Evolutionary conservation across 2,113 vertebrate genomes (phyloP).

Genomic region (human): DNA sequence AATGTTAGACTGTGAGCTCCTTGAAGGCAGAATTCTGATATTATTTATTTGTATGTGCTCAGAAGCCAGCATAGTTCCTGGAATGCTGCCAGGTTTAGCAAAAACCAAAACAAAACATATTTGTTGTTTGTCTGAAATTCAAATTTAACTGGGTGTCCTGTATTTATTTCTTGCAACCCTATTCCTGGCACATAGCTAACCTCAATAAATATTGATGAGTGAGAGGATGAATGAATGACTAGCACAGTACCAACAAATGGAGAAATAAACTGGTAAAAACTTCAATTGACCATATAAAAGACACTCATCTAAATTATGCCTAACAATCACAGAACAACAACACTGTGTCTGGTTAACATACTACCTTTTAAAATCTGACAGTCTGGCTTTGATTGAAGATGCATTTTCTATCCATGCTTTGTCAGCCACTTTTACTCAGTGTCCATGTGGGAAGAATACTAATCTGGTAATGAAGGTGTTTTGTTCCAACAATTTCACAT

Average conservation of each 20-base stretch:
- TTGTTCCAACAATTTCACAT: not conserved
- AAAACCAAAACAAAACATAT: not conserved
- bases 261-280: not conserved
- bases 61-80: not conserved
- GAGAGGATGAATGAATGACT: not conserved
- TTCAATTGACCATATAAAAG: not conserved
- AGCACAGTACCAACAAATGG: not conserved
- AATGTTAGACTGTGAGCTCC: not conserved
- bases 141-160: not conserved
- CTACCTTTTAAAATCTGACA: not conserved
- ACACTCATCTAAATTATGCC: not conserved
- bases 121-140: conserved; percentile 15
- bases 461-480: not conserved
- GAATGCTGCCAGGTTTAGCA: not conserved
- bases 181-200: not conserved
- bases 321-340: not conserved
- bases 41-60: not conserved
- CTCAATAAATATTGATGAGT: not conserved
- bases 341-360: not conserved
- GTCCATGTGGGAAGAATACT: not conserved
- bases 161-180: conserved; percentile 4
- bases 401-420: not conserved
- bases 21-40: not conserved
- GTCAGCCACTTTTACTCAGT: not conserved
- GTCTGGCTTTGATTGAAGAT: not conserved